Evolutionary conservation across 2,113 vertebrate genomes (phyloP), one percentile per base, ranked within the genome.

Genomic region (Elephas maximus): DNA sequence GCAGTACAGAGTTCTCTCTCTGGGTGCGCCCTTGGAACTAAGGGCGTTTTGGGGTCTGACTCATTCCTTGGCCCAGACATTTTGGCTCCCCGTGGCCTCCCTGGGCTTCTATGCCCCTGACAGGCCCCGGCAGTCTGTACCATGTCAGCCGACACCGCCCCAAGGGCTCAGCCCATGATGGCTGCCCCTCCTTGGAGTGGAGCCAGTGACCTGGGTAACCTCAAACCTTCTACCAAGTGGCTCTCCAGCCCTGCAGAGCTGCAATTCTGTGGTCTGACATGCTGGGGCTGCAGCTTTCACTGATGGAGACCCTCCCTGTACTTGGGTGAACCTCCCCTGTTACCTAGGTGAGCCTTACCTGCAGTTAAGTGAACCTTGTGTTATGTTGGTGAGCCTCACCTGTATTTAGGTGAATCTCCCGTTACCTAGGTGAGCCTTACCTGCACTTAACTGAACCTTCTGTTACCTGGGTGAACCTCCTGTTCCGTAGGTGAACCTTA

Each of bases 131-230:
- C 30, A 2, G 11, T 1, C 37, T 26, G 6, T 12, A 28, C 84
- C 21, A 28, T 62, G 53, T 71, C 20, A 5, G 85, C 80, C 62
- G 51, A 41, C 0, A 11, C 45, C 2, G 0, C 63, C 63, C 0
- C 0, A 48, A 48, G 53, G 2, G 12, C 88, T 17, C 11, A 0
- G 33, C 44, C 63, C 0, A 0, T 5, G 1, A 0, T 0, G 18
- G 80, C 51, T 2, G 0, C 37, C 3, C 6, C 6, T 90, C 53
- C 73, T 8, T 24, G 81, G 81, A n/a, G n/a, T 53, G 1, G 8
- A 2, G 12, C 62, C 0, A 0, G 0, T 8, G 20, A 20, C 57
- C 53, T 0, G 0, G 30, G 63, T 44, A 10, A 4, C 60, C 37
- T 17, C 6, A 0, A 12, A 18, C 60, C 60, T 62, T 20, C 60